Evolutionary conservation across 1,140 invertebrate species (phyloP), one percentile per base, ranked within the genome.

Genomic region (Antheraea pernyi): DNA sequence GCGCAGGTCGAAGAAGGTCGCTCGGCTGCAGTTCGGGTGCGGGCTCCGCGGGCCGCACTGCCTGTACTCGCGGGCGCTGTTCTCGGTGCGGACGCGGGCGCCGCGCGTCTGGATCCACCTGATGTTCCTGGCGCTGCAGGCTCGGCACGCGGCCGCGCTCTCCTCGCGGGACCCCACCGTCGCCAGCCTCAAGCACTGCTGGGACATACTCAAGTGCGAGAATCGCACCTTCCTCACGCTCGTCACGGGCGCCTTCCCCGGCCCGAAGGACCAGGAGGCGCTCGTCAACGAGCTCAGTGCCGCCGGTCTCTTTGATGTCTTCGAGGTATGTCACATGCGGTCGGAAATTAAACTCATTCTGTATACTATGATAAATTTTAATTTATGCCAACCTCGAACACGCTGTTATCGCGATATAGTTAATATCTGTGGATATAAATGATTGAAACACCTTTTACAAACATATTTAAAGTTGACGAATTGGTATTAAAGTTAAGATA

Each of bases 21-120:
- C 97, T 36, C 97, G 97, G 77, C 93, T 99, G 53, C 96, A 98
- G 89, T 99, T 99, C 92, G 95, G 96, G 60, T 99, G 98, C 93
- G 96, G 97, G 84, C 95, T 95, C 18, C 95, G 96, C 81, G 96
- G 96, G 16, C 95, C 96, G 71, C 96, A 98, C 91, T 99, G 98
- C 89, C 93, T 99, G n/a, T 99, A 98, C 93, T 95, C 95, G 65
- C 95, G 95, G 80, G 95, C 96, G 60, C 95, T 96, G 82, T 99
- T 98, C 89, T 96, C 95, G 3, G 95, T 98, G 94, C 95, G 97
- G 81, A 98, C 98, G 59, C 94, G 97, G 74, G 95, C 97, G 89
- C 96, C 98, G 11, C 94, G 97, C 75, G 95, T 97, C 65, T 99
- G 98, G 98, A 97, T 99, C 72, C 98, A 99, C 93, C 94, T 99